Base-by-base conservation (phyloP, 1,140 invertebrate genomes). In the Bradysia coprophila region DNA sequence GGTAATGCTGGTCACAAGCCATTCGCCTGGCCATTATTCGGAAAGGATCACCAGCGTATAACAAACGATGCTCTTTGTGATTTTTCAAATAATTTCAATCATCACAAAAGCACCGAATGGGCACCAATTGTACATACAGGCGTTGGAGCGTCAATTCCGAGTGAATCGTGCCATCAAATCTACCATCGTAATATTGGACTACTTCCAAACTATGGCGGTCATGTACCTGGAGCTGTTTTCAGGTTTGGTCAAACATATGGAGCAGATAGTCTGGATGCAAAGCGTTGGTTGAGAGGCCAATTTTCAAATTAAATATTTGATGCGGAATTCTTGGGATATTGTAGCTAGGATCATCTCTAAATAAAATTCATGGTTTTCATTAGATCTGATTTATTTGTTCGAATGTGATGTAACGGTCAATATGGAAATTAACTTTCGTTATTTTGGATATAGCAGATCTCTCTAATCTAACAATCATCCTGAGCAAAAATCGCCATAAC, bases 171-270 rank as follows among this genome's bases (percentile, higher is more conserved):
- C 10, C 59, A 62, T 19, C 64, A 74, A 50, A 71, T 81, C 24
- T 81, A 81, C 45, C 72, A 75, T 48, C 72, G 73, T 44, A 69
- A 79, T 44, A 67, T 75, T 28, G 76, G 78, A 10, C 68, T 80
- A 61, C 51, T 82, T 41, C 78, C 78, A 1, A 76, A 76, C 52
- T 83, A 83, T 56, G 67, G 68, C 4, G 78, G 78, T 2, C 78
- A 83, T 49, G 70, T 82, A 38, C 78, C 78, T 1, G 78, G 78
- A 33, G 65, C 65, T 40, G 64, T 67, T 45, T 77, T 73, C 50
- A 72, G 73, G 72, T 72, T 70, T 54, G 78, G 78, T 18, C 76
- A 74, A 53, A 80, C 77, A 0, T 81, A 71, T 56, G 78, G 78
- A 23, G 70, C 69, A 40, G 72, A 77, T 49, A 76, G 76, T 1